Evolutionary conservation across 1,140 invertebrate genomes (phyloP), one percentile per base, ranked within the genome.

Genomic region (Anthonomus grandis): DNA sequence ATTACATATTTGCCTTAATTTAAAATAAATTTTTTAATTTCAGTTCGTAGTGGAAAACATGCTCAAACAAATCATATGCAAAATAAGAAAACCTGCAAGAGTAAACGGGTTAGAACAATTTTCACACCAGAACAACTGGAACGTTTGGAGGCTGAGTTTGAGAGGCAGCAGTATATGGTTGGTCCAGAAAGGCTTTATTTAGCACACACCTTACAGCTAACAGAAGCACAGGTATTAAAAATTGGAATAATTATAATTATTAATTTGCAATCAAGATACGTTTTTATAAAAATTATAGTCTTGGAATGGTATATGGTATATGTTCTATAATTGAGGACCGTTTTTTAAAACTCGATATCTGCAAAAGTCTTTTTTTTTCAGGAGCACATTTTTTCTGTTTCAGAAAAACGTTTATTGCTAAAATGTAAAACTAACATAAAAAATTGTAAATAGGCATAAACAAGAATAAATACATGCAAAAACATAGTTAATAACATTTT

Each of bases 41-140:
- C 56, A 72, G 70, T 66, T 13, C 50, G 69, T 24, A 61, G 62
- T 18, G 54, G 65, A 38, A 72, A 72, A 57, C 69, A 72, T 22
- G 51, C 68, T 22, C 53, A 64, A 22, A 58, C 66, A 12, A 55
- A 56, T 12, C 41, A 63, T 15, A 52, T 68, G 21, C 60, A 60
- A 44, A 62, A 47, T 8, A 73, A 73, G 59, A 72, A 72, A 47
- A 62, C 57, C 37, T 70, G 69, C 42, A 74, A 72, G 59, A 72
- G 72, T 54, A 96, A 96, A 75, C 75, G 94, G 51, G 90, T 95
- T 8, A 77, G 95, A 21, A 97, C 94, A 0, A 96, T 96, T 52
- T 97, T 97, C 75, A 97, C 93, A 0, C 88, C 90, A 0, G 92
- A 96, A 65, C 95, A 97, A 74, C 72, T 97, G 47, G 91, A 95